Evolutionary conservation across 2,113 vertebrate species (phyloP), one percentile per base, ranked within the genome.

Genomic region (Myotis yumanensis): DNA sequence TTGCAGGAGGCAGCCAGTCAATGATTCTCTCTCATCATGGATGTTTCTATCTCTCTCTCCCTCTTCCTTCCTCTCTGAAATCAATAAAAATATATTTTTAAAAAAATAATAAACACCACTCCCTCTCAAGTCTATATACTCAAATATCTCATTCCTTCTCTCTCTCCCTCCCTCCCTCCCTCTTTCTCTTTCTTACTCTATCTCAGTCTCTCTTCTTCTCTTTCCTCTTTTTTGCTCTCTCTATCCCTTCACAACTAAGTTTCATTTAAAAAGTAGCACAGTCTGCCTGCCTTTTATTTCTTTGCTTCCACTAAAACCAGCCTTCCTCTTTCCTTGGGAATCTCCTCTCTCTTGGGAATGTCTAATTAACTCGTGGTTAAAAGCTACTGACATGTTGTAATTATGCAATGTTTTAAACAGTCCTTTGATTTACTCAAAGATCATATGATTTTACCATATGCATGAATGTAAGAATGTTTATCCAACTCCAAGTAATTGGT

Each of bases 391-490:
- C 20, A 57, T 7, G 37, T 17, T 35, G 25, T 37, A 88, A 90
- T 93, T 73, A 88, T 0, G 68, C 12, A 82, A 64, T 77, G 20
- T 62, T 86, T 94, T 81, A 81, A 85, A 52, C 9, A 80, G 35
- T 57, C 20, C 48, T 35, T 87, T 91, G 69, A 89, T 87, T 76
- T 54, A 79, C 25, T 87, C 40, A 57, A 91, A 91, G 23, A 84
- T 20, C 14, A 30, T 35, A 59, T 7, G 5, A 88, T 22, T 83
- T 92, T 85, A 71, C 22, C 23, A 66, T 40, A 25, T 43, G 40
- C 43, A 46, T n/a, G 32, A 84, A 48, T 88, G 59, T 77, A 85
- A 93, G n/a, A 76, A 88, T 62, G 73, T 48, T 94, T 35, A 80
- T 76, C 10, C 54, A 95, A 77, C 10, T 81, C 17, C 3, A 51